These are phyloP conservation scores for Drosophila koepferae DNA, from an alignment of 2,888 invertebrate species.

Conservation along the genomic window DNA sequence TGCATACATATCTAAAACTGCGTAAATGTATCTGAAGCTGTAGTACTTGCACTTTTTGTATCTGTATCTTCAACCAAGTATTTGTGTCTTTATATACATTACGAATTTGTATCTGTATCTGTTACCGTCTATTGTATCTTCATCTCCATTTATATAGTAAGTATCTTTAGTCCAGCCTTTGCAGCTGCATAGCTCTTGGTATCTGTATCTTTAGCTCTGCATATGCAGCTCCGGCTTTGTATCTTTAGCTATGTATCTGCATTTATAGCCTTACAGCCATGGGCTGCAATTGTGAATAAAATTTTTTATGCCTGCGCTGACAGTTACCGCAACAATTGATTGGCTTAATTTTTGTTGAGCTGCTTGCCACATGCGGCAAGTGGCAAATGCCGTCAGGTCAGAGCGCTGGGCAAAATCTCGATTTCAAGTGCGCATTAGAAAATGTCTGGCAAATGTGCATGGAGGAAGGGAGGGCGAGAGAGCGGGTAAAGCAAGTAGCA, in stretches of 20 bases:
- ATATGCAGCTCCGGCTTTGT: neutral
- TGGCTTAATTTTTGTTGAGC: slow-evolving; percentile 56
- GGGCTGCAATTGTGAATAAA: slow-evolving; percentile 62
- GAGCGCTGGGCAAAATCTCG: slow-evolving; percentile 1
- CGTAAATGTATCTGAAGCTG: too few species aligned
- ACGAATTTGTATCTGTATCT: neutral
- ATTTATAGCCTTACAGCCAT: slow-evolving; percentile 5
- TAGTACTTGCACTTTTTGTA: neutral
- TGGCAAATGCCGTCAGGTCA: slow-evolving; percentile 14
- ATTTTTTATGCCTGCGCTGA: slow-evolving; percentile 71
- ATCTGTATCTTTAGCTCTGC: neutral
- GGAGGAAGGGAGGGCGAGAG: neutral
- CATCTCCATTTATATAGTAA: neutral
- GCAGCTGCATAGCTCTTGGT: neutral
- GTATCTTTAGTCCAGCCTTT: neutral
- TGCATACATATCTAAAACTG: too few species aligned
- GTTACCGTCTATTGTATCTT: neutral
- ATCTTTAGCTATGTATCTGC: slow-evolving; percentile 9
- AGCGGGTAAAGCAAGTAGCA: neutral
- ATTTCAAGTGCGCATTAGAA: slow-evolving; percentile 56
- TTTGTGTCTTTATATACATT: neutral
- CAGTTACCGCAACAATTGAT: slow-evolving; percentile 62
- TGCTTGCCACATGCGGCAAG: slow-evolving; percentile 17
- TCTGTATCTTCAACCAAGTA: neutral
- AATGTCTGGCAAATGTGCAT: slow-evolving; percentile 30